Evolutionary conservation across 1,140 invertebrate species (phyloP).

Genomic region (Drosophila seguyi): DNA sequence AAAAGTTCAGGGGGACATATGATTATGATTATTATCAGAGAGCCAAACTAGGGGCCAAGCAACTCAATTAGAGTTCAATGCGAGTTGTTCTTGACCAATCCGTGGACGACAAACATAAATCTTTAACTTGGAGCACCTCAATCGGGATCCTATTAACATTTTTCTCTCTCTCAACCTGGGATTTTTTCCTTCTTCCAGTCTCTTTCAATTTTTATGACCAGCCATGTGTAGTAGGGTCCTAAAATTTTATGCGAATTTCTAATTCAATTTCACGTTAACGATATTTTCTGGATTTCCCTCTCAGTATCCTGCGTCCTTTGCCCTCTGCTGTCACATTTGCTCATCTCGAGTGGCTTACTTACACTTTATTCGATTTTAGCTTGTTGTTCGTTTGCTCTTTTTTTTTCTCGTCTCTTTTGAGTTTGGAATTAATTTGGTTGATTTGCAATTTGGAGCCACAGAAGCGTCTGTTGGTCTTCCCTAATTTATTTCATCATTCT

Average conservation of each 20-base stretch:
- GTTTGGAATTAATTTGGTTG: conserved; percentile 30
- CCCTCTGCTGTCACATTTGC: conserved; percentile 24
- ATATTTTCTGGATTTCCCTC: conserved; percentile 52
- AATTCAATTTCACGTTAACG: conserved; percentile 74
- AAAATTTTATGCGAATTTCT: conserved; percentile 69
- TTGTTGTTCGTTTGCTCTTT: conserved; percentile 54
- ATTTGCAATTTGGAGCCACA: conserved; percentile 26
- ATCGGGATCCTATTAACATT: conserved; percentile 26
- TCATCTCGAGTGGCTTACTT: conserved; percentile 17
- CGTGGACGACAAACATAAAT: conserved; percentile 21
- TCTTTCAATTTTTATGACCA: conserved; percentile 37
- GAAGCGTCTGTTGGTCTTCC: neutral
- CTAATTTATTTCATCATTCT: conserved; percentile 9
- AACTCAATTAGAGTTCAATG: conserved; percentile 52
- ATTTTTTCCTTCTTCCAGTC: conserved; percentile 1
- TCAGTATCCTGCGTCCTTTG: neutral
- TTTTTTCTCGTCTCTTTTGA: conserved; percentile 25
- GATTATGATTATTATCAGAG: conserved; percentile 9
- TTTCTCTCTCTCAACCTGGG: neutral
- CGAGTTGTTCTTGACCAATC: conserved; percentile 19
- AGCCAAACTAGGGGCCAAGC: conserved; percentile 5
- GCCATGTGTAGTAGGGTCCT: conserved; percentile 46
- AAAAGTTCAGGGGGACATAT: conserved; percentile 44
- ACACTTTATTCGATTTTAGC: conserved; percentile 71
- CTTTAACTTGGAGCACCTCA: conserved; percentile 15